phyloP scores from a whole-genome alignment of 2,888 invertebrate species.

The Protodeltote pygarga region DNA sequence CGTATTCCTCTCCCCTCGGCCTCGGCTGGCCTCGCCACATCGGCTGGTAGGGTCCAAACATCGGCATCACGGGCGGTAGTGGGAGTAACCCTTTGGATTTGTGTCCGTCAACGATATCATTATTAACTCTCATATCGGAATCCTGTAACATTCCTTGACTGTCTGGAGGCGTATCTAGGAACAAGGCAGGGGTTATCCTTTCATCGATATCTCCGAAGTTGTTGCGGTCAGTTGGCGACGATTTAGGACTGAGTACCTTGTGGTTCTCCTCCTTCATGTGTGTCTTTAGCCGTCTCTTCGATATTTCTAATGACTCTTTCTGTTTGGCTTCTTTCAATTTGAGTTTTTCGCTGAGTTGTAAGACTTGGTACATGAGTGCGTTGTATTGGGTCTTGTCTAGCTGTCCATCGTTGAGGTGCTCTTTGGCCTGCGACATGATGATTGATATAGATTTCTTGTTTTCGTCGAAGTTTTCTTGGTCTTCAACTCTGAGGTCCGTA shows the following conservation, averaged over 20 bases:
- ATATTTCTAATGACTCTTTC: conserved; percentile 88
- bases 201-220: conserved; percentile 85
- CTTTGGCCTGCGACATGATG: conserved; percentile 94
- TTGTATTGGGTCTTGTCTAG: conserved; percentile 92
- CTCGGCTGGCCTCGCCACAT: conserved; percentile 72
- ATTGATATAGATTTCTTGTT: conserved; percentile 90
- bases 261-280: conserved; percentile 75
- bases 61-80: conserved; percentile 68
- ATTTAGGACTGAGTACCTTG: conserved; percentile 81
- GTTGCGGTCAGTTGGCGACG: conserved; percentile 70
- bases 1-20: conserved; percentile 71
- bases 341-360: conserved; percentile 91
- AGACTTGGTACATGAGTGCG: conserved; percentile 91
- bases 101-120: conserved; percentile 56
- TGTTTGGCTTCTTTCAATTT: conserved; percentile 92
- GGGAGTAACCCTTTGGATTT: conserved; percentile 56
- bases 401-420: conserved; percentile 91
- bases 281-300: conserved; percentile 76
- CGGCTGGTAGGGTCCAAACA: conserved; percentile 61
- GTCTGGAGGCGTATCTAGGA: conserved; percentile 68
- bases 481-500: conserved; percentile 82
- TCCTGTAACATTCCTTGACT: conserved; percentile 66
- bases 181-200: conserved; percentile 71
- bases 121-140: conserved; percentile 75
- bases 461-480: conserved; percentile 83